A percentile compares a stretch with the other conserved stretches of the same genome.
phyloP scores from a whole-genome alignment of 2,888 invertebrate species.

The Caenorhabditis sp. region DNA sequence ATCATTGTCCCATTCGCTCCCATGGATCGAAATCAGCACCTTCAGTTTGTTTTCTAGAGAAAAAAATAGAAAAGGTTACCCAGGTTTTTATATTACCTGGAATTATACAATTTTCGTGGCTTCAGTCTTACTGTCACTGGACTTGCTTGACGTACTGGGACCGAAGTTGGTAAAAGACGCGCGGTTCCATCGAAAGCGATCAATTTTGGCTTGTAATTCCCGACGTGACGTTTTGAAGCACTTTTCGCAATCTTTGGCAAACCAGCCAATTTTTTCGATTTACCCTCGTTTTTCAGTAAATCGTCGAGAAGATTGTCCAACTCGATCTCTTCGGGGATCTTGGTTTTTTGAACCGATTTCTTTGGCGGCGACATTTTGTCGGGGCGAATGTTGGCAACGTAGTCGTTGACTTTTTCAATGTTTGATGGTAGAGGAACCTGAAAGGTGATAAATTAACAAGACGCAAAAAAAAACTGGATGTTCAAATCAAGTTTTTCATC shows the following conservation, averaged over 20 bases:
- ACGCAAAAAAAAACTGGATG: too few relatives aligned
- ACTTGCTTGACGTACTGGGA: background rate
- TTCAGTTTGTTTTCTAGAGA: constrained; percentile 7
- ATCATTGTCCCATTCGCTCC: constrained; percentile 36
- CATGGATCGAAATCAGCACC: constrained; percentile 39
- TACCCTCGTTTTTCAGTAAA: constrained; percentile 26
- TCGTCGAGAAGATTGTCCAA: constrained; percentile 31
- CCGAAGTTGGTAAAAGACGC: constrained; percentile 10
- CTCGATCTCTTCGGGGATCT: constrained; percentile 32
- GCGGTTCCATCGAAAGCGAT: constrained; percentile 42
- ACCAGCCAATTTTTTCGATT: background rate
- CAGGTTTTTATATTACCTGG: background rate
- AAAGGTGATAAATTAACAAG: background rate
- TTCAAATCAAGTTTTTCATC: too few relatives aligned
- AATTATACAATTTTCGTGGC: constrained; percentile 13
- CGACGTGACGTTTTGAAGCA: constrained; percentile 19
- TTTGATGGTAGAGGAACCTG: background rate
- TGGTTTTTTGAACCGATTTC: constrained; percentile 13
- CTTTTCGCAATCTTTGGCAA: constrained; percentile 22
- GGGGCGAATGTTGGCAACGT: background rate
- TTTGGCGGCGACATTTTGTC: constrained; percentile 14
- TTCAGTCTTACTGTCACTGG: constrained; percentile 12
- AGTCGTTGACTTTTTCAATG: background rate
- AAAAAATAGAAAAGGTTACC: background rate
- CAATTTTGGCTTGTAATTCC: constrained; percentile 15